Evolutionary conservation across 2,888 invertebrate species (phyloP), one percentile per base, ranked within the genome.

Genomic region (Chaetoderma sp.): DNA sequence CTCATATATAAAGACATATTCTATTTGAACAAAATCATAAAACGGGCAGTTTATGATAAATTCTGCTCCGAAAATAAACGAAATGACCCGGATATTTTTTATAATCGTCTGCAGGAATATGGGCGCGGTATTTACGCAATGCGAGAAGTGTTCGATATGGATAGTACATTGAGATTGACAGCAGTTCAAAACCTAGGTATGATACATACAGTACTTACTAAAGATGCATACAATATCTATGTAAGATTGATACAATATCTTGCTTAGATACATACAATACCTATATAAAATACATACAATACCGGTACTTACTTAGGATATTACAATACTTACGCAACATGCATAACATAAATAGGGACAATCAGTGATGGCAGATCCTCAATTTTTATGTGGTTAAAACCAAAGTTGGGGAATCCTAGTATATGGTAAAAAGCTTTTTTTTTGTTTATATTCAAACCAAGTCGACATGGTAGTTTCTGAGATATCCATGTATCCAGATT

Each of bases 101-200:
- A 69, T 54, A 69, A 75, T 18, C 63, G 76, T 1, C 71, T 86
- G 5, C 69, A 79, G 23, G 79, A 84, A 18, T 78, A 79, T 27
- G 78, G 78, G 3, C 70, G 82, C 10, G 80, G 78, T 5, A 78
- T 80, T 13, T 71, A 79, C 30, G 80, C 84, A 2, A 78, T 80
- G 65, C 67, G 75, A 44, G 76, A 79, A 56, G 80, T 82, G 30
- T 75, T 82, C 50, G 71, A 74, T 65, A 82, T 82, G 81, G 75
- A 79, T 32, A 78, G 78, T 56, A 70, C 75, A 25, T 72, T 81
- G 4, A 33, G 82, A 28, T 68, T 82, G 21, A 73, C 78, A 16
- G 80, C 80, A 33, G 78, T 82, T 42, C 78, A 81, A 60, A 80
- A 78, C 63, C 65, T 82, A 23, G 81, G 82, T 82, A 36, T 36